A percentile compares a stretch with the other conserved stretches of the same genome.
Evolutionary conservation across 53 echinoderm and acorn worm species (phyloP).

Genomic region (Temnopleurus reevesii): DNA sequence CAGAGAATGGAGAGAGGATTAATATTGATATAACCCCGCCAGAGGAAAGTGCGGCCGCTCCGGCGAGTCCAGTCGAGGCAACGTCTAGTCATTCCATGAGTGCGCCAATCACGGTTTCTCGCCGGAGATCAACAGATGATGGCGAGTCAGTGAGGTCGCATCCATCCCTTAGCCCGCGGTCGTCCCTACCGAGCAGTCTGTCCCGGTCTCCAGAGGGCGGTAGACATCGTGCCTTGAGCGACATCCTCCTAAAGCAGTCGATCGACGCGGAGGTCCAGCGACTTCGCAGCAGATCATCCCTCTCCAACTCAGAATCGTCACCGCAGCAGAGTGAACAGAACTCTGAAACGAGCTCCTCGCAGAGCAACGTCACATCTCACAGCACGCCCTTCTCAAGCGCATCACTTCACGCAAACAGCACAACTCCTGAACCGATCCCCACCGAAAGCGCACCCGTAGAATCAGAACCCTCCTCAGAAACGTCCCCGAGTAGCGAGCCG

Average conservation of each 20-base stretch:
- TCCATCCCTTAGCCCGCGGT: conserved; percentile 21
- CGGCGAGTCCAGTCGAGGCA: conserved; percentile 3
- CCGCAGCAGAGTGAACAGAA: conserved; percentile 10
- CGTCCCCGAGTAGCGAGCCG: not conserved
- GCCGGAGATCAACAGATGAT: conserved; percentile 37
- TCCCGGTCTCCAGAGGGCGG: conserved; percentile 57
- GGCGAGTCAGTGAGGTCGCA: not conserved
- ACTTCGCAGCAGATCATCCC: conserved; percentile 71
- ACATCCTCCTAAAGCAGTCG: conserved; percentile 77
- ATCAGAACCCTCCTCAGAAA: not conserved
- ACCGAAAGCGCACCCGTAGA: not conserved
- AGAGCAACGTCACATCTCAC: not conserved
- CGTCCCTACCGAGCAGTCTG: conserved; percentile 34
- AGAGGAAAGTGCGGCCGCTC: conserved; percentile 47
- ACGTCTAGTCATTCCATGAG: conserved; percentile 16
- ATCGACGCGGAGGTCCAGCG: conserved; percentile 79
- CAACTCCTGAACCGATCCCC: not conserved
- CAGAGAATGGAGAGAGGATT: not conserved
- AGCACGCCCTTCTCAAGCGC: conserved; percentile 41
- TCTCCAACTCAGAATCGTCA: conserved; percentile 32
- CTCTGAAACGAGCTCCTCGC: not conserved
- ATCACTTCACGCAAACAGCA: not conserved
- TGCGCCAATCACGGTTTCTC: conserved; percentile 24
- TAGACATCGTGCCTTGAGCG: conserved; percentile 73
- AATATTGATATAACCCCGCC: conserved; percentile 51